Evolutionary conservation across 2,888 invertebrate genomes (phyloP).

Genomic region (Stratiomys singularior): DNA sequence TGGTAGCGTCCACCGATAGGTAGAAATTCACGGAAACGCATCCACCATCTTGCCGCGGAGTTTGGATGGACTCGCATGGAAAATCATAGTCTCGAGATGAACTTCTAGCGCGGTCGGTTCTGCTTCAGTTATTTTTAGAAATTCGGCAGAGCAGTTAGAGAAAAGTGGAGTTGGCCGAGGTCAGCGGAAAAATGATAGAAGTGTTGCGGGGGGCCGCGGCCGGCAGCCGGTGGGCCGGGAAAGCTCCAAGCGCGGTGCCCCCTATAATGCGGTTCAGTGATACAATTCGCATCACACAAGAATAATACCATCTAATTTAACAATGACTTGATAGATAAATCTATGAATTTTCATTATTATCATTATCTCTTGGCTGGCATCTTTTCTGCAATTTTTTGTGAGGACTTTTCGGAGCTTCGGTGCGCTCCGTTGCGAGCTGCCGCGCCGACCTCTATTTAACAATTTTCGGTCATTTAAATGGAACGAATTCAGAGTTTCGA

Average conservation of each 20-base stretch:
- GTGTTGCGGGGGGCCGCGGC: neutral
- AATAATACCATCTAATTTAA: constrained; percentile 7
- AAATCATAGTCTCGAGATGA: too few species aligned
- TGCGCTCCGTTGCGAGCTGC: too few species aligned
- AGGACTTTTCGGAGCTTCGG: too few species aligned
- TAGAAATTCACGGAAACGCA: too few species aligned
- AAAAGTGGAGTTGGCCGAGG: neutral
- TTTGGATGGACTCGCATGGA: too few species aligned
- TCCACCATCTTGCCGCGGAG: too few species aligned
- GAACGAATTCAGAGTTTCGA: neutral
- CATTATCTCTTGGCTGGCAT: constrained; percentile 8
- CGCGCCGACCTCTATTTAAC: neutral
- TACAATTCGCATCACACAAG: neutral
- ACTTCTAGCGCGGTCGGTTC: too few species aligned
- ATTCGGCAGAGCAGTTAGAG: neutral
- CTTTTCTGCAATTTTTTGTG: neutral
- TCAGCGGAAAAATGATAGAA: neutral
- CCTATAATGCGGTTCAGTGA: neutral
- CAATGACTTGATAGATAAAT: constrained; percentile 13
- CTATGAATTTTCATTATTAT: constrained; percentile 22
- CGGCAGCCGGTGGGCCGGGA: too few species aligned
- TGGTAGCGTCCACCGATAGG: too few species aligned
- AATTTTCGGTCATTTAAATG: neutral
- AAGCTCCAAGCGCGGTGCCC: neutral
- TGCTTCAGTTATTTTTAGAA: neutral